Conservation (phyloP, 2,113 vertebrate species). For the Empidonax alnorum region DNA sequence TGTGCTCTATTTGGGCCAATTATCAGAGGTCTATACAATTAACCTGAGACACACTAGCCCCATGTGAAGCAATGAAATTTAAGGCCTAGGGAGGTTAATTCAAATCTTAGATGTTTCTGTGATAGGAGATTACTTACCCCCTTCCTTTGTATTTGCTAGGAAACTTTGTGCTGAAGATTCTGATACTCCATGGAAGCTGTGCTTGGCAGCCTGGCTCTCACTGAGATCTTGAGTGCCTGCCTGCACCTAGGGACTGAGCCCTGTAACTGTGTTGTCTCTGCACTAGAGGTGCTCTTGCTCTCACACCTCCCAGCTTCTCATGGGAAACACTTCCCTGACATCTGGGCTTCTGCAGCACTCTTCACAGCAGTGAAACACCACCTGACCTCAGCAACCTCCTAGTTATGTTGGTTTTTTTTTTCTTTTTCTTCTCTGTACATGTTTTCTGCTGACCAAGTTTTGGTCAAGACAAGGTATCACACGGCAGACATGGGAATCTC, state of each 20-base stretch:
- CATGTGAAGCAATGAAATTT: slow-evolving; percentile 23
- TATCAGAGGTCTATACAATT: slow-evolving; percentile 53
- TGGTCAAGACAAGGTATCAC: not conserved
- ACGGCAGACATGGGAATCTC: not conserved
- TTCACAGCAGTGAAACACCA: not conserved
- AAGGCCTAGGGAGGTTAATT: slow-evolving; percentile 43
- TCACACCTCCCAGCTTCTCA: not conserved
- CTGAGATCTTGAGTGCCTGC: not conserved
- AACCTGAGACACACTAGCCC: slow-evolving; percentile 32
- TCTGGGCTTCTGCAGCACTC: not conserved
- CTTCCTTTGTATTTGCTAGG: not conserved
- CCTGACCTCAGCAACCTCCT: not conserved
- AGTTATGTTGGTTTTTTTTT: not conserved
- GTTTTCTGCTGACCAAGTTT: not conserved
- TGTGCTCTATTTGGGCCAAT: slow-evolving; percentile 53
- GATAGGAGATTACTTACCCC: not conserved
- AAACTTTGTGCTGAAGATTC: not conserved
- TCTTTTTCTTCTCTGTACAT: not conserved
- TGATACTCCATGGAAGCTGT: not conserved
- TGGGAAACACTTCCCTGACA: not conserved
- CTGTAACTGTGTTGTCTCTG: not conserved
- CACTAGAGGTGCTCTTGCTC: not conserved
- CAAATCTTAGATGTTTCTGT: slow-evolving; percentile 43
- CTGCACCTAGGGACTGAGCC: not conserved
- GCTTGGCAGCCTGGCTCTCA: not conserved